Base-by-base conservation (phyloP, 2,888 invertebrate genomes). In the Cantharis rustica region DNA sequence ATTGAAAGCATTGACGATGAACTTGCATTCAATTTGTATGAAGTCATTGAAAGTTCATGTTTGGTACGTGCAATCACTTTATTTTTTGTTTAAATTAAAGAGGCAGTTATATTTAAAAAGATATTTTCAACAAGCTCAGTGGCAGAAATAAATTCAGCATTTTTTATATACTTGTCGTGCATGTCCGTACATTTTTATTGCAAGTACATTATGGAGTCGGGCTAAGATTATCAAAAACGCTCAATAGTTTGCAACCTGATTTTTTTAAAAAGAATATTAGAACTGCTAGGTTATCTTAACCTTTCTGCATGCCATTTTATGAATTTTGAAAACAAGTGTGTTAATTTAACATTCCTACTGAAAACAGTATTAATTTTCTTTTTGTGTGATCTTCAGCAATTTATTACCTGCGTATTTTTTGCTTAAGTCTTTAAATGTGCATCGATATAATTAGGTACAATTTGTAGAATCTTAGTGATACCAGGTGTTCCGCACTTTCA, bases 1-100 rank as follows among this genome's bases (percentile, higher is more conserved):
- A 88, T 93, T 84, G 91, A 92, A 84, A 90, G 90, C 81, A 86
- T 93, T 83, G 93, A 94, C 88, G 90, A 90, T 83, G 89, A 90
- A 80, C 88, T 93, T 79, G 92, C 92, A 27, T 86, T 86, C 83
- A 88, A 86, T 82, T 85, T 85, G 81, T 88, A 88, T 80, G 88
- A 88, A 84, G 86, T 88, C 77, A 86, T 88, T 80, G 88, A 88
- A 83, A 88, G 87, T 83, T 84, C 85, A 80, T 86, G 86, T 78
- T 86, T 88, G 82, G 88, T 88, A 87, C 86, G 88, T 88, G 80
- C 64, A 26, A 66, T 47, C 62, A 71, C 17, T 66, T 68, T 68
- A 73, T 71, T 73, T 16, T 66, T 66, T 63, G 69, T 61, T 69
- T 68, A 66, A 71, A 62, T 66, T 62, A 70, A 63, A 47, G 62